Conservation (phyloP, 1,140 invertebrate genomes). For the Tribolium madens region DNA sequence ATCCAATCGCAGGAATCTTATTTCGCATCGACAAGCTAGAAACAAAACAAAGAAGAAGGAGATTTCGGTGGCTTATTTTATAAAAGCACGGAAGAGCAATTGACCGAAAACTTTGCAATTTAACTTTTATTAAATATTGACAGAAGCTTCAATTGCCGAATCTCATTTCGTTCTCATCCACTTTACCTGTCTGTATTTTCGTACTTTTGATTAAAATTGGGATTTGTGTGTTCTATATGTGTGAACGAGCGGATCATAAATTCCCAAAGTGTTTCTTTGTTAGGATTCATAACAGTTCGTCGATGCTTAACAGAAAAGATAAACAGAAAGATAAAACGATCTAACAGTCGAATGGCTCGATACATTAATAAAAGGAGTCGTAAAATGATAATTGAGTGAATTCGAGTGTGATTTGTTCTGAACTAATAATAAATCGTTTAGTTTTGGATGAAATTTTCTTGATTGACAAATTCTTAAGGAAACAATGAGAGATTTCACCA, state of each 20-base stretch:
- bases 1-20: conserved; percentile 26
- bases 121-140: conserved; percentile 33
- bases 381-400: conserved; percentile 24
- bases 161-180: not conserved
- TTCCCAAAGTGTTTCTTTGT: conserved; percentile 1
- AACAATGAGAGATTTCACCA: conserved; percentile 9
- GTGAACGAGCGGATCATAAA: not conserved
- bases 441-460: not conserved
- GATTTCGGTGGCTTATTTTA: conserved; percentile 17
- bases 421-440: not conserved
- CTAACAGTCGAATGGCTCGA: not conserved
- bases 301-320: conserved; percentile 2
- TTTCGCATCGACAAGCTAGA: conserved; percentile 14
- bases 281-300: conserved; percentile 11
- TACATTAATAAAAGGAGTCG: not conserved
- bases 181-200: conserved; percentile 2
- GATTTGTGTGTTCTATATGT: not conserved
- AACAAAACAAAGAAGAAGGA: conserved; percentile 6
- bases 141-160: conserved; percentile 15
- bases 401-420: not conserved
- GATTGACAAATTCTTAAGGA: not conserved
- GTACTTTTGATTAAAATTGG: conserved; percentile 13
- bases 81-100: conserved; percentile 23
- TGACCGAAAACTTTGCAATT: conserved; percentile 29
- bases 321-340: conserved; percentile 23